These are phyloP conservation scores for Ceriagrion tenellum DNA, from an alignment of 2,888 invertebrate genomes.

Conservation along the genomic window DNA sequence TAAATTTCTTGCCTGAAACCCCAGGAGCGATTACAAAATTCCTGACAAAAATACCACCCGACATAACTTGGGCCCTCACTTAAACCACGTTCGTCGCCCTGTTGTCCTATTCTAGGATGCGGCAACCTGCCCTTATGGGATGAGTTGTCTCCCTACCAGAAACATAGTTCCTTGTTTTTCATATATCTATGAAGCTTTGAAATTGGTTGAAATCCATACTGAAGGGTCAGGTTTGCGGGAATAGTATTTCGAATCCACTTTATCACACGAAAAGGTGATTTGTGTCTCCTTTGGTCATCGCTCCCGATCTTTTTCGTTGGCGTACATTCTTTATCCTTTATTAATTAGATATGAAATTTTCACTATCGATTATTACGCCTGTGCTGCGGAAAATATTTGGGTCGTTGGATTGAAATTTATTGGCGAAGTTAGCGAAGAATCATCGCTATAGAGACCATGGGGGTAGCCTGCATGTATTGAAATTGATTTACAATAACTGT, in stretches of 20 bases:
- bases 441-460: no score
- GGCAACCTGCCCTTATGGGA: background rate
- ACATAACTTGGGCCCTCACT: background rate
- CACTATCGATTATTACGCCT: no score
- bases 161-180: background rate
- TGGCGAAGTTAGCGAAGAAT: no score
- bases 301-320: no score
- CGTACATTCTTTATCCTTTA: no score
- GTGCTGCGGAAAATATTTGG: no score
- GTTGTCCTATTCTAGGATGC: conserved; percentile 14
- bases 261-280: background rate
- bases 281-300: no score
- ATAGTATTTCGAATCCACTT: background rate
- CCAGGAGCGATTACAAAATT: background rate
- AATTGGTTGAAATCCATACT: background rate
- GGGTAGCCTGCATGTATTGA: no score
- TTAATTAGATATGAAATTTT: no score
- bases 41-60: background rate
- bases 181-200: background rate
- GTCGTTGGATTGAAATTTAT: no score
- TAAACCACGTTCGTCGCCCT: background rate
- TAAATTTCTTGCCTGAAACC: background rate
- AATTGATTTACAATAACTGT: no score
- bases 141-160: background rate
- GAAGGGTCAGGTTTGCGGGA: background rate